Conservation (phyloP, 2,113 vertebrate genomes). For the Bubalus kerabau region DNA sequence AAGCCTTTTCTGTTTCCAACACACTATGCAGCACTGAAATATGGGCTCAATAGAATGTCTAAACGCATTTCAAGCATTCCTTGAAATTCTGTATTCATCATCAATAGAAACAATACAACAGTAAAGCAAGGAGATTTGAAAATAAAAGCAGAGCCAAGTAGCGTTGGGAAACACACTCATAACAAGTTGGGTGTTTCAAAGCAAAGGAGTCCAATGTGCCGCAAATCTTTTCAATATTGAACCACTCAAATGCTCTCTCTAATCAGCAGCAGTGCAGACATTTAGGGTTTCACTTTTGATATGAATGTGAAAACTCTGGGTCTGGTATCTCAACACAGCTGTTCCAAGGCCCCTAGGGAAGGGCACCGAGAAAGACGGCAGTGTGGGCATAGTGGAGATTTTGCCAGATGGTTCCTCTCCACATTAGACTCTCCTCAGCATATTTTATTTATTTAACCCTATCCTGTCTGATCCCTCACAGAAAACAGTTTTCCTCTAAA, state of each 20-base stretch:
- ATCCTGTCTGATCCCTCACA: slow-evolving; percentile 18
- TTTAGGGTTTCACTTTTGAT: slow-evolving; percentile 58
- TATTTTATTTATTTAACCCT: slow-evolving; percentile 58
- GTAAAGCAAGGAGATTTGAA: slow-evolving; percentile 48
- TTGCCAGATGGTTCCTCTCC: slow-evolving; percentile 55
- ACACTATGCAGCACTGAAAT: background rate
- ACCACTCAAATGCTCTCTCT: slow-evolving; percentile 51
- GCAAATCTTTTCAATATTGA: slow-evolving; percentile 24
- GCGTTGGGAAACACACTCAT: background rate
- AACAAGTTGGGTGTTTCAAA: slow-evolving; percentile 26
- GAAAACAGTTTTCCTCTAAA: background rate
- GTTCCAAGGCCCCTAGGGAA: slow-evolving; percentile 43
- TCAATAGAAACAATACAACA: slow-evolving; percentile 42
- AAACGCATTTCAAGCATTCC: slow-evolving; percentile 21
- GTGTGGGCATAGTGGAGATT: slow-evolving; percentile 8
- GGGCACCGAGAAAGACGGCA: background rate
- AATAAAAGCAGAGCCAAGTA: slow-evolving; percentile 17
- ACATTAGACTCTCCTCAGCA: background rate
- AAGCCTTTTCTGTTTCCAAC: slow-evolving; percentile 23
- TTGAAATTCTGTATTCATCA: slow-evolving; percentile 45
- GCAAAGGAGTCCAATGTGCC: background rate
- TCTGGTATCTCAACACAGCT: slow-evolving; percentile 64
- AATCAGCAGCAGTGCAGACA: slow-evolving; percentile 59
- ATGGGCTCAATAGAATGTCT: background rate
- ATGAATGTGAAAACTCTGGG: slow-evolving; percentile 58